A percentile compares a stretch with the other conserved stretches of the same genome.
These are phyloP conservation scores for Drosophila fungiperda DNA, from an alignment of 2,888 invertebrate species.

Conservation along the genomic window DNA sequence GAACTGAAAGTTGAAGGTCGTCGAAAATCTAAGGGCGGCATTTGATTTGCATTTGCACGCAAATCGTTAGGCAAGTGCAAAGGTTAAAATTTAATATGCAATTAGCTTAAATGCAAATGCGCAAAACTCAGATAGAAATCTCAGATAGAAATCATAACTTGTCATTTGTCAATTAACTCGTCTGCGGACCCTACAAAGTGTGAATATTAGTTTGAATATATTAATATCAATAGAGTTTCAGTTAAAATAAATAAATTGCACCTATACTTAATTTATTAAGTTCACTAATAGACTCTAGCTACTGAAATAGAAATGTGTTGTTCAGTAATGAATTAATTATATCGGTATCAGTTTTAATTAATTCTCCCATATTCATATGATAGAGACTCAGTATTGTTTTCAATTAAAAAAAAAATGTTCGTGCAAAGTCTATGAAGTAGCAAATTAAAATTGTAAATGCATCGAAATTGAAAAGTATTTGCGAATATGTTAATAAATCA, in stretches of 20 bases:
- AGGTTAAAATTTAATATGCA: constrained; percentile 45
- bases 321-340: neutral
- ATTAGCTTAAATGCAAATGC: constrained; percentile 56
- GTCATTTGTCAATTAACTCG: constrained; percentile 19
- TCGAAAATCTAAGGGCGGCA: constrained; percentile 2
- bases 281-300: neutral
- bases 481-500: constrained; percentile 19
- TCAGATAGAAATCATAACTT: constrained; percentile 23
- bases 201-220: neutral
- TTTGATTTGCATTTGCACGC: constrained; percentile 23
- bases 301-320: neutral
- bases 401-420: neutral
- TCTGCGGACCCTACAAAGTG: neutral
- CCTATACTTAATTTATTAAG: neutral
- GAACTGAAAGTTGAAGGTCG: constrained; percentile 27
- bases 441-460: neutral
- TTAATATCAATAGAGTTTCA: neutral
- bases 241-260: neutral
- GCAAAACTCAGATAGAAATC: constrained; percentile 18
- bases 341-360: neutral
- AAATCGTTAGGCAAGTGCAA: constrained; percentile 24
- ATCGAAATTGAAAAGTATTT: constrained; percentile 16
- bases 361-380: constrained; percentile 3
- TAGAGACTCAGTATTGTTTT: neutral
- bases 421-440: constrained; percentile 6